Conservation (phyloP, 2,797 vertebrate genomes). For the Argyrosomus regius region DNA sequence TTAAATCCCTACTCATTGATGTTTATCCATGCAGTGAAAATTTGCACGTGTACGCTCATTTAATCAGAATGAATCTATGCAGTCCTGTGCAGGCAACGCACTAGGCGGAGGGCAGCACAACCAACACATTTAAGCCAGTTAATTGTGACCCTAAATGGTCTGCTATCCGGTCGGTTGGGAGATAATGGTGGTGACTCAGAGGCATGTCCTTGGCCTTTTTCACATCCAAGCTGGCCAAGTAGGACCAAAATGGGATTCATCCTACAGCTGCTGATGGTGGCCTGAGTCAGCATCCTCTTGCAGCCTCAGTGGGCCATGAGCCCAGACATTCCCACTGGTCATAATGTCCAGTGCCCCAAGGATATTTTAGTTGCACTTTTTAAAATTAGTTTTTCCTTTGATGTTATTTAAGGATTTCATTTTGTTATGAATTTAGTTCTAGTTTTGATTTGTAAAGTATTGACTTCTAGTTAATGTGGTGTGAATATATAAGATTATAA, state of each 20-base stretch:
- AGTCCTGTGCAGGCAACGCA: conserved; percentile 5
- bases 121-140: conserved; percentile 13
- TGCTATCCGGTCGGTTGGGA: neutral
- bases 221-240: conserved; percentile 1
- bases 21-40: conserved; percentile 35
- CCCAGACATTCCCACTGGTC: conserved; percentile 19
- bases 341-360: conserved; percentile 3
- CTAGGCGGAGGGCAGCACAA: conserved; percentile 2
- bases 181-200: conserved; percentile 10
- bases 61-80: conserved; percentile 29
- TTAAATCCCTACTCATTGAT: conserved; percentile 49
- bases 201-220: neutral
- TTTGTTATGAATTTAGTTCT: conserved; percentile 32
- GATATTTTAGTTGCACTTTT: conserved; percentile 13
- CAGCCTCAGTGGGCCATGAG: neutral
- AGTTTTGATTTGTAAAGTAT: conserved; percentile 5
- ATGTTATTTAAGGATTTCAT: conserved; percentile 27
- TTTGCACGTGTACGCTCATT: conserved; percentile 36
- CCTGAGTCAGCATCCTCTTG: conserved; percentile 22
- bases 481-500: neutral
- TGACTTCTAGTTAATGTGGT: conserved; percentile 1
- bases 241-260: conserved; percentile 7
- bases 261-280: neutral
- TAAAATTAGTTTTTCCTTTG: conserved; percentile 17
- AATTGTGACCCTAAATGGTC: neutral